Conservation (phyloP, 2,888 invertebrate genomes). For the Ariolimax columbianus region DNA sequence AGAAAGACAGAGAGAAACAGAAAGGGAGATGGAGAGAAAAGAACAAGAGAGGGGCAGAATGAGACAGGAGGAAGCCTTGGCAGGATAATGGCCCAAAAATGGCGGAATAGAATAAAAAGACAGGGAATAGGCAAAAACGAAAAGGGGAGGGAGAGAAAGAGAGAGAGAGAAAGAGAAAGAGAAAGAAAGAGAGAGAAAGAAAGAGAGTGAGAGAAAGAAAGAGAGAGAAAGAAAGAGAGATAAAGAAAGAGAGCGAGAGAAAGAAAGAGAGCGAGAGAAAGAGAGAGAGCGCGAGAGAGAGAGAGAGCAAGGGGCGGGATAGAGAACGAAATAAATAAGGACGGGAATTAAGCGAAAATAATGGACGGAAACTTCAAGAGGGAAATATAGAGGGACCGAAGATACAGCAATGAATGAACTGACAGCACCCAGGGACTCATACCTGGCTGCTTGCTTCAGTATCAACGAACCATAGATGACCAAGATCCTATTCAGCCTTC, state of each 20-base stretch:
- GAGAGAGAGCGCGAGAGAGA: conserved; percentile 37
- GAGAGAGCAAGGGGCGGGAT: neutral
- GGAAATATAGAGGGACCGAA: neutral
- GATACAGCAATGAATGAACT: neutral
- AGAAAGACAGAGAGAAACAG: neutral
- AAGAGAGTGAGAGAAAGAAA: neutral
- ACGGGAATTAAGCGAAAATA: neutral
- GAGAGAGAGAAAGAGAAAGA: neutral
- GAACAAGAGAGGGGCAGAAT: no score
- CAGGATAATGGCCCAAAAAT: neutral
- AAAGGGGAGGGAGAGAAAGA: neutral
- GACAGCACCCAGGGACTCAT: neutral
- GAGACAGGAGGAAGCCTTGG: neutral
- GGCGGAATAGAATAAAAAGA: no score
- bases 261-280: conserved; percentile 18
- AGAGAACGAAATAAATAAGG: neutral
- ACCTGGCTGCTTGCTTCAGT: no score
- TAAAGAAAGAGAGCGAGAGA: neutral
- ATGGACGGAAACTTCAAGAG: neutral
- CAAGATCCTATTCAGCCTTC: no score
- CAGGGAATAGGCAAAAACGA: no score
- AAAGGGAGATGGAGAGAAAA: neutral
- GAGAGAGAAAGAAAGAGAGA: neutral
- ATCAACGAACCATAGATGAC: no score
- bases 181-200: neutral